Evolutionary conservation across 2,797 vertebrate genomes (phyloP), one percentile per base, ranked within the genome.

Genomic region (Chaetophractus vellerosus): DNA sequence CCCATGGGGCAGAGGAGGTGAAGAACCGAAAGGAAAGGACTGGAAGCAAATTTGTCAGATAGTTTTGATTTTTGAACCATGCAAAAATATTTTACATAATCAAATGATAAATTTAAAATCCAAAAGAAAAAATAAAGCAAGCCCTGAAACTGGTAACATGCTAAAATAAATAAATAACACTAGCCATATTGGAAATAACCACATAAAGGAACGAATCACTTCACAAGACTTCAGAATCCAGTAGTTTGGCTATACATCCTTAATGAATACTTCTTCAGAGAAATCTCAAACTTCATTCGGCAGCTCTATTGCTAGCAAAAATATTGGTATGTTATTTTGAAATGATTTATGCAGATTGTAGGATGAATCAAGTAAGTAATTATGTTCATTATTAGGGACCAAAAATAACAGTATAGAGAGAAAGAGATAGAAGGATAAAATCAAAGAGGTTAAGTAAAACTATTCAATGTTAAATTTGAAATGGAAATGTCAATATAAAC

Each of bases 81-180:
- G 41, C 33, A 68, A 85, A 68, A 85, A 66, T 78, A 90, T 72
- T 91, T 71, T 89, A 38, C 23, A 80, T 80, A 59, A 21, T 41
- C 55, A 83, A 68, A 88, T 50, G 57, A 74, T 84, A 86, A 69
- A 36, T 6, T n/a, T 69, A 78, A 84, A 50, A 50, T 9, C 57
- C 72, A 81, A 12, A 63, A 8, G 26, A 59, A 59, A 36, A 59
- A 61, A 74, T 9, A 66, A 89, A 59, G 23, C 23, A 78, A 84
- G 12, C 9, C 16, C 38, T 74, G 45, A 18, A 74, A 74, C 16
- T 84, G 18, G 78, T 92, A 84, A 52, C 41, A 41, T 38, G 23
- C 33, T 66, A 45, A 66, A 55, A 52, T 64, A 74, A 64, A 74
- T 48, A 45, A 80, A 31, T n/a, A n/a, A n/a, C n/a, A 66, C 31